phyloP scores from a whole-genome alignment of 1,140 invertebrate species.

The Choristoneura fumiferana region DNA sequence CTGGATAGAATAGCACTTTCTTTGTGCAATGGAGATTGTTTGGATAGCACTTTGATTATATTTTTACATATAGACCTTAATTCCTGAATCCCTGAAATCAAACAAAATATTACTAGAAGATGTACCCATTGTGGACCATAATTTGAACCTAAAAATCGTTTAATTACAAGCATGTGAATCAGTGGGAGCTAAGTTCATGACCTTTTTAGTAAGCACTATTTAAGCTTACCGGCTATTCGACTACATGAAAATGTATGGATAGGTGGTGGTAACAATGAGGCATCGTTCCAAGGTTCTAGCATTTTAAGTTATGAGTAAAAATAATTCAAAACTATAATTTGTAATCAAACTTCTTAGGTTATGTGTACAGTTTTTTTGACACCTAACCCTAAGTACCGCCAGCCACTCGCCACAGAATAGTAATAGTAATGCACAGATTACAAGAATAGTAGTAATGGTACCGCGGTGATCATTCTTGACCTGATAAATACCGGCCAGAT shows the following conservation, averaged over 20 bases:
- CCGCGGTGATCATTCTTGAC: too few relatives aligned
- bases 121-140: background rate
- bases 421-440: too few relatives aligned
- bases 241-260: slow-evolving; percentile 47
- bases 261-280: slow-evolving; percentile 50
- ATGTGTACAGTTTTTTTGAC: too few relatives aligned
- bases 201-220: background rate
- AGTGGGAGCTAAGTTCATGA: too few relatives aligned
- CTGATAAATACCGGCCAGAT: too few relatives aligned
- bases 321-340: too few relatives aligned
- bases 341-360: too few relatives aligned
- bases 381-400: too few relatives aligned
- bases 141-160: background rate
- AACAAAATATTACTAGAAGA: background rate
- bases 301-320: slow-evolving; percentile 25
- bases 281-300: slow-evolving; percentile 61
- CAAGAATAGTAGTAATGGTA: too few relatives aligned
- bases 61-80: slow-evolving; percentile 48
- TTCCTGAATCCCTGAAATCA: slow-evolving; percentile 54
- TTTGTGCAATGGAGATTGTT: slow-evolving; percentile 72
- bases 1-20: slow-evolving; percentile 80
- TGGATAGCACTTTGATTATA: slow-evolving; percentile 66
- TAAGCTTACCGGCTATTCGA: slow-evolving; percentile 14
- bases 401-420: too few relatives aligned
- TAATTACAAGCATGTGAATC: background rate